phyloP scores from a whole-genome alignment of 2,113 vertebrate genomes.

The Dunckerocampus dactyliophorus region DNA sequence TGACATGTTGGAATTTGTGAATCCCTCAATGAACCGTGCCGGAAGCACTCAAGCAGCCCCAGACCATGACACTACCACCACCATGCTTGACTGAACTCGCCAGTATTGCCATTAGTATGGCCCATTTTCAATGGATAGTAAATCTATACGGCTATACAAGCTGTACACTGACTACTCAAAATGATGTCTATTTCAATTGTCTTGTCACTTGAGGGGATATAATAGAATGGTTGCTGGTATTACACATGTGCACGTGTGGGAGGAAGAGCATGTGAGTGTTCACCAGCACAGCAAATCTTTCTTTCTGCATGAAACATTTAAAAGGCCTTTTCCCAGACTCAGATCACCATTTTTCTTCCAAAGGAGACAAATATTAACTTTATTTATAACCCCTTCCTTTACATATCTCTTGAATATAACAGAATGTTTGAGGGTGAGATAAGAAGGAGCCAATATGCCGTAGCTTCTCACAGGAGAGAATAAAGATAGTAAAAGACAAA shows the following conservation, averaged over 20 bases:
- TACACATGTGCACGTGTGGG: not conserved
- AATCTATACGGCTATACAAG: no score
- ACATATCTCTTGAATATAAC: slow-evolving; percentile 35
- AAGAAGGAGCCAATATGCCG: slow-evolving; percentile 11
- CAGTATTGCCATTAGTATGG: no score
- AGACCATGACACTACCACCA: no score
- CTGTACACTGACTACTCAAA: no score
- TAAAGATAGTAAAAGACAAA: slow-evolving; percentile 7
- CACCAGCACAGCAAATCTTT: slow-evolving; percentile 31
- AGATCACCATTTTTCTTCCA: slow-evolving; percentile 35
- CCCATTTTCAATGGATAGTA: no score
- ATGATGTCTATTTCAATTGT: no score
- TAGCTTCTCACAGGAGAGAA: slow-evolving; percentile 5
- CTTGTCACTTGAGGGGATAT: no score
- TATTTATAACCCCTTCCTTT: slow-evolving; percentile 6
- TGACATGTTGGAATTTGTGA: no score
- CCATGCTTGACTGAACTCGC: no score
- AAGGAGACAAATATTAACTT: not conserved
- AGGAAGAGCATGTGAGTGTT: slow-evolving; percentile 23
- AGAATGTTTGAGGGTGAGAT: slow-evolving; percentile 8
- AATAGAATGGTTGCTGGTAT: no score
- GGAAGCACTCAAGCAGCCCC: no score
- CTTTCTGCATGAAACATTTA: slow-evolving; percentile 58
- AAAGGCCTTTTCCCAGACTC: slow-evolving; percentile 34
- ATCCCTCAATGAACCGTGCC: no score